phyloP scores from a whole-genome alignment of 2,113 vertebrate genomes.

The Brienomyrus brachyistius region DNA sequence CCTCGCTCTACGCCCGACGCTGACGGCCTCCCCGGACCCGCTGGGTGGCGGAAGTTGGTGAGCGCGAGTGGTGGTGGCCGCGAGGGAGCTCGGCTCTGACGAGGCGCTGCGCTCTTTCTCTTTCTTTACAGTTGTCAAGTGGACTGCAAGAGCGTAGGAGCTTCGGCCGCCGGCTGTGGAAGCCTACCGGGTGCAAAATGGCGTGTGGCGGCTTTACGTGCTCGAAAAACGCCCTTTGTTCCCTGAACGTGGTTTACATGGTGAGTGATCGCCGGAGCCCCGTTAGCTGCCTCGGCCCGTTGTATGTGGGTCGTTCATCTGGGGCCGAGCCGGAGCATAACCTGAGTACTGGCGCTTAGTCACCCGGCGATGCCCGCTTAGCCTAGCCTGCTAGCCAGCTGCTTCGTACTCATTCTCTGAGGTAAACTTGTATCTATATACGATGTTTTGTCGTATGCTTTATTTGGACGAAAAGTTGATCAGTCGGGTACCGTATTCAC shows the following conservation, averaged over 20 bases:
- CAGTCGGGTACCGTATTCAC: background rate
- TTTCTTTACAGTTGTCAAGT: background rate
- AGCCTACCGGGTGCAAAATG: constrained; percentile 56
- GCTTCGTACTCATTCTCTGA: background rate
- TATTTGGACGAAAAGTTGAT: background rate
- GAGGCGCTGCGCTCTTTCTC: background rate
- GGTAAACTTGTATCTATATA: background rate
- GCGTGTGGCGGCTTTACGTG: constrained; percentile 89
- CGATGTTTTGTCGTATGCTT: background rate
- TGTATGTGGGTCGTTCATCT: background rate
- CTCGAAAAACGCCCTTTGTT: constrained; percentile 84
- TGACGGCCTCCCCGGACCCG: background rate
- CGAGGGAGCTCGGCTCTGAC: background rate
- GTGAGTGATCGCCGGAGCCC: constrained; percentile 60
- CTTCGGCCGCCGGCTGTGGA: background rate
- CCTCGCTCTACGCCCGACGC: background rate
- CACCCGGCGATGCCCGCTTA: background rate
- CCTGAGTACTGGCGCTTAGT: background rate
- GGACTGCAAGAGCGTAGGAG: background rate
- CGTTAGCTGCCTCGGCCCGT: background rate
- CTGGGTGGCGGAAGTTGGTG: background rate
- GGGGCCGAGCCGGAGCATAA: background rate
- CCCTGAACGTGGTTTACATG: constrained; percentile 90
- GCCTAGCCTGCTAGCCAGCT: background rate
- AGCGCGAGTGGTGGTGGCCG: background rate